A percentile compares a stretch with the other conserved stretches of the same genome.
These are phyloP conservation scores for Limanda limanda DNA, from an alignment of 2,113 vertebrate species.

Conservation along the genomic window DNA sequence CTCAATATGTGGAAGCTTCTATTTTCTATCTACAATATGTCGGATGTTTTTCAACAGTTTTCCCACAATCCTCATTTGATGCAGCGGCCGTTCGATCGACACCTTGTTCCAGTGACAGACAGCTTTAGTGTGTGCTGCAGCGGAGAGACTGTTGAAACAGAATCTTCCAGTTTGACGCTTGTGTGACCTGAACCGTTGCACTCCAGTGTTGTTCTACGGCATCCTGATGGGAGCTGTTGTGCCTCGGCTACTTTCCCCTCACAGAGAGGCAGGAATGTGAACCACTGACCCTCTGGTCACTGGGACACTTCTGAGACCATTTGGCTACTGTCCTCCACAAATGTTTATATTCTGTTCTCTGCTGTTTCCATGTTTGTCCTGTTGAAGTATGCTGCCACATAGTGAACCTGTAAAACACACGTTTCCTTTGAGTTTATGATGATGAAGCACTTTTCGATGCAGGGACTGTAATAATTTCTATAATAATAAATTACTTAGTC, in stretches of 20 bases:
- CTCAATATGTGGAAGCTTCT: too few relatives aligned
- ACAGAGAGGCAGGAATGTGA: constrained; percentile 57
- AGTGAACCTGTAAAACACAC: not conserved
- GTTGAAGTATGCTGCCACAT: not conserved
- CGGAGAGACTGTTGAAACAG: too few relatives aligned
- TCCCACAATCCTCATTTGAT: too few relatives aligned
- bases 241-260: constrained; percentile 18
- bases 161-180: not conserved
- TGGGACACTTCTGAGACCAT: constrained; percentile 53
- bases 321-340: constrained; percentile 60
- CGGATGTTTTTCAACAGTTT: too few relatives aligned
- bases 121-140: too few relatives aligned
- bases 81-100: too few relatives aligned
- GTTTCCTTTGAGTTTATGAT: not conserved
- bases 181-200: not conserved
- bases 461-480: not conserved
- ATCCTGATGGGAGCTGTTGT: constrained; percentile 17
- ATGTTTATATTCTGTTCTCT: constrained; percentile 38
- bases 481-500: not conserved
- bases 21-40: too few relatives aligned
- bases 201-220: not conserved
- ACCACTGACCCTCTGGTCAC: constrained; percentile 56
- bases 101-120: too few relatives aligned
- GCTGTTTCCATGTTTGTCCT: constrained; percentile 6
- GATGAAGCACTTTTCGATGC: not conserved